These are phyloP conservation scores for Spodoptera exigua DNA, from an alignment of 2,888 invertebrate species.

Conservation along the genomic window DNA sequence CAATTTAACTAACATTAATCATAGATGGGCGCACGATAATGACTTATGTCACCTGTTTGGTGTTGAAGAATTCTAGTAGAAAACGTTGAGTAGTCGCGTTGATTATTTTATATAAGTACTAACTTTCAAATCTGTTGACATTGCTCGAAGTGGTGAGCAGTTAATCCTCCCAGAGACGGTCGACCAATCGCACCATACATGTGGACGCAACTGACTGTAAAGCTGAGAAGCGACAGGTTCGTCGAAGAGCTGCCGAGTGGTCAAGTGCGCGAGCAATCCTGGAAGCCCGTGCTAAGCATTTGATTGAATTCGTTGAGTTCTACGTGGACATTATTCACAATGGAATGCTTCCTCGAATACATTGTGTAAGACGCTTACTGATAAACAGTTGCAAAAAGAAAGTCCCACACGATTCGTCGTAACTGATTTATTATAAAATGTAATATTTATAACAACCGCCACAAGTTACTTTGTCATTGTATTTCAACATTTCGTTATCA, in stretches of 20 bases:
- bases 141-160: constrained; percentile 51
- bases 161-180: constrained; percentile 46
- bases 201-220: constrained; percentile 67
- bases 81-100: constrained; percentile 39
- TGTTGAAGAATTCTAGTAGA: constrained; percentile 33
- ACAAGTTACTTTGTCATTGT: constrained; percentile 21
- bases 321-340: constrained; percentile 67
- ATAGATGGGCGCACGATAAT: constrained; percentile 53
- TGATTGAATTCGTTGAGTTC: constrained; percentile 76
- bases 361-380: constrained; percentile 73
- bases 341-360: constrained; percentile 75
- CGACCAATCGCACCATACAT: constrained; percentile 59
- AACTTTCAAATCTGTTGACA: constrained; percentile 64
- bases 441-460: constrained; percentile 31
- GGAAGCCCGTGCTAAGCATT: constrained; percentile 84
- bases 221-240: constrained; percentile 61
- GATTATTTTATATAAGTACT: constrained; percentile 60
- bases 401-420: constrained; percentile 50
- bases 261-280: constrained; percentile 71
- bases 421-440: constrained; percentile 42
- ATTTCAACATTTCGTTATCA: constrained; percentile 21
- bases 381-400: constrained; percentile 67
- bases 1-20: constrained; percentile 67
- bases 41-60: constrained; percentile 41
- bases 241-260: constrained; percentile 68